Evolutionary conservation across 92 coral and sea anemone species (phyloP), one percentile per base, ranked within the genome.

Genomic region (Parazoanthus darwini): DNA sequence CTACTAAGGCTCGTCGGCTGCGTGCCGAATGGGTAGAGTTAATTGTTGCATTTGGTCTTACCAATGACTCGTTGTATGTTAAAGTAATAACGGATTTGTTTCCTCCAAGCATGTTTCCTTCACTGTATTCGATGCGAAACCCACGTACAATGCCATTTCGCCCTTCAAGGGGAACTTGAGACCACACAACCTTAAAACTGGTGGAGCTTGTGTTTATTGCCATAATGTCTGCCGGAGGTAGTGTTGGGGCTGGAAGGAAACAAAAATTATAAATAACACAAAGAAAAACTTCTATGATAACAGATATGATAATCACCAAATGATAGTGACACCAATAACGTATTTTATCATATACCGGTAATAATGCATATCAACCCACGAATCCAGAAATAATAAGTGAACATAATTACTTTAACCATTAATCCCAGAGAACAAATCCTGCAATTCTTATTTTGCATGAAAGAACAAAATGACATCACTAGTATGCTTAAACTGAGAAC

Each of bases 131-230:
- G 65, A 93, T 87, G 23, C 71, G 75, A 78, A 93, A 93, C 25
- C 84, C 74, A 13, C 92, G 91, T 2, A 91, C 72, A 33, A 91
- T 83, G 20, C 95, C 95, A 65, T 93, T 82, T 33, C 43, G 86
- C 38, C 90, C 81, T 23, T 79, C 88, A 3, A 56, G 16, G 8
- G 95, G 91, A 18, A 93, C 86, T 42, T 89, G 76, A 42, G 86
- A 44, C 95, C 95, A 93, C 37, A 80, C 74, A 65, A 93, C 72
- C 58, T 71, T 29, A 20, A 93, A 33, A 77, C 95, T 91, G 6
- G 92, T 68, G 9, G 92, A 88, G 67, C 95, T 93, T 14, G 92
- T 89, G 89, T 93, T 93, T 5, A 26, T 10, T 13, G 81, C 91
- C n/a, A 72, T 85, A 29, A 89, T 78, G 46, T 91, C 87, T 3